phyloP scores from a whole-genome alignment of 1,140 invertebrate species.

The Mamestra configurata region DNA sequence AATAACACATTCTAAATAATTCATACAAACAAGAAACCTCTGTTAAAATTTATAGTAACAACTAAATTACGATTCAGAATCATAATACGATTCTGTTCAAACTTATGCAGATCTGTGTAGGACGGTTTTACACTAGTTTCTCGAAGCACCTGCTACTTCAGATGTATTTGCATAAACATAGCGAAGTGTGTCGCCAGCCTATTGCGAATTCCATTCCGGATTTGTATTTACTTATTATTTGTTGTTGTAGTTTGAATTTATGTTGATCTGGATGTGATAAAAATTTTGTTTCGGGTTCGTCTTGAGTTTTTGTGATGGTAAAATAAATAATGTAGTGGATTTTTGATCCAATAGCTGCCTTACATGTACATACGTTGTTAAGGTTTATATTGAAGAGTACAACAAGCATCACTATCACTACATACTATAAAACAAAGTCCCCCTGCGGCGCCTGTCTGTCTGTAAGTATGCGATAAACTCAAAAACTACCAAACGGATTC shows the following conservation, averaged over 20 bases:
- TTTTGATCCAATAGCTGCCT: not conserved
- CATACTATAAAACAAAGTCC: too few species aligned
- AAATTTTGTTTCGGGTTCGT: not conserved
- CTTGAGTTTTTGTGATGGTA: not conserved
- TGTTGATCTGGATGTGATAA: slow-evolving; percentile 7
- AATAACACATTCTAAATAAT: slow-evolving; percentile 23
- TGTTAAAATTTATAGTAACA: slow-evolving; percentile 46
- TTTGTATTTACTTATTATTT: slow-evolving; percentile 39
- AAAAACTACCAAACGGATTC: too few species aligned
- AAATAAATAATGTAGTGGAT: not conserved
- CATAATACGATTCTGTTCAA: slow-evolving; percentile 44
- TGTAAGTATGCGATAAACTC: too few species aligned
- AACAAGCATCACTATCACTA: too few species aligned
- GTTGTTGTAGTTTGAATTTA: slow-evolving; percentile 25
- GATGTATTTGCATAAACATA: slow-evolving; percentile 45
- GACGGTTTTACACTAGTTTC: slow-evolving; percentile 32
- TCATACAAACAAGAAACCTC: slow-evolving; percentile 39
- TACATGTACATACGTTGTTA: too few species aligned
- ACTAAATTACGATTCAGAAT: slow-evolving; percentile 43
- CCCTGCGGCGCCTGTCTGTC: too few species aligned
- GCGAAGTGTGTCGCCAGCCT: slow-evolving; percentile 18
- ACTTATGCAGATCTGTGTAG: slow-evolving; percentile 43
- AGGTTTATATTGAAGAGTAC: too few species aligned
- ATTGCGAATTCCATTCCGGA: slow-evolving; percentile 28
- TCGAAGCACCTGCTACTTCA: slow-evolving; percentile 27